Evolutionary conservation across 2,797 vertebrate genomes (phyloP).

Genomic region (Nyctalus aviator): DNA sequence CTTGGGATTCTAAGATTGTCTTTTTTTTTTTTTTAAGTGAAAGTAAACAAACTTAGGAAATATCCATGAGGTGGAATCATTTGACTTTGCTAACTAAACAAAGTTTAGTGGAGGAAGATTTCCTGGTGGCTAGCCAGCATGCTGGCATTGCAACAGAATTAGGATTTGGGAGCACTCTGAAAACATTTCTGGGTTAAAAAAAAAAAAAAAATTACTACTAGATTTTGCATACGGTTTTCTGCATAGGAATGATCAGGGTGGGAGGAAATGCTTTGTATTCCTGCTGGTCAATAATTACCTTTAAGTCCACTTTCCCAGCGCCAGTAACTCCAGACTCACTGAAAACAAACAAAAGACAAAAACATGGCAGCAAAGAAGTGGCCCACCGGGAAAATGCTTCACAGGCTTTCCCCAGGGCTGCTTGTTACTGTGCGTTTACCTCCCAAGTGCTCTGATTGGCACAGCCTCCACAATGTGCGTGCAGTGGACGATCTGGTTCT

Average conservation of each 20-base stretch:
- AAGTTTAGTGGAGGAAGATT: slow-evolving; percentile 13
- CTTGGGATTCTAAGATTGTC: neutral
- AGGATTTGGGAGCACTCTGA: neutral
- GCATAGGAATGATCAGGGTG: neutral
- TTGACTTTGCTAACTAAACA: neutral
- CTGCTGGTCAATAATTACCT: neutral
- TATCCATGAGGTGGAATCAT: neutral
- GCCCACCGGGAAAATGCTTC: neutral
- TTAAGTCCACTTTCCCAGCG: neutral
- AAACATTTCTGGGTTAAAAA: neutral
- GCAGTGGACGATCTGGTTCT: neutral
- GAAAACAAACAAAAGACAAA: neutral
- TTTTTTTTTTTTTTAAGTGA: neutral
- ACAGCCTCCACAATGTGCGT: no score
- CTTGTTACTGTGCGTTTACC: neutral
- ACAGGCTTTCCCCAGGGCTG: neutral
- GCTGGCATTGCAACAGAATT: neutral
- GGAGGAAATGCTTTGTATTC: neutral
- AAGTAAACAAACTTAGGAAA: slow-evolving; percentile 24
- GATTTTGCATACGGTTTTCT: slow-evolving; percentile 16
- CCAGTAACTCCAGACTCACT: neutral
- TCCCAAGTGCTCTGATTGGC: neutral
- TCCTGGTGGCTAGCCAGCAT: neutral
- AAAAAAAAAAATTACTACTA: neutral
- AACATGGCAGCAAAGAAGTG: neutral